Conservation (phyloP, 2,888 invertebrate species). For the Netelia inedita region DNA sequence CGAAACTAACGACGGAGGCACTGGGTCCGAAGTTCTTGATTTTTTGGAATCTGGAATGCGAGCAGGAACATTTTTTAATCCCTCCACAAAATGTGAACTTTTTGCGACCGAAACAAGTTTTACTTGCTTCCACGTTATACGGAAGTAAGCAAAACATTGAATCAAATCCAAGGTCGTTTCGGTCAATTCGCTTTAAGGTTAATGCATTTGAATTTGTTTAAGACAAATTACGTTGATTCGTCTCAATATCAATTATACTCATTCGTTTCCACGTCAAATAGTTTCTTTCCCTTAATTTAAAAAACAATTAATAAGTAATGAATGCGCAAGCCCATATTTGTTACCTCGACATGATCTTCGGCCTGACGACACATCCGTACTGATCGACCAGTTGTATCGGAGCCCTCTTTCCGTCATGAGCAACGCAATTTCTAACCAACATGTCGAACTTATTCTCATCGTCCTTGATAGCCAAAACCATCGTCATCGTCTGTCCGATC, state of each 20-base stretch:
- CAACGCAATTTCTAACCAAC: conserved; percentile 97
- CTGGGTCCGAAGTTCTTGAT: conserved; percentile 98
- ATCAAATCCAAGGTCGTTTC: too few relatives aligned
- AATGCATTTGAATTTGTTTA: too few relatives aligned
- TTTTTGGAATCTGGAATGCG: conserved; percentile 92
- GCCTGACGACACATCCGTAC: conserved; percentile 96
- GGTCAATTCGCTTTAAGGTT: too few relatives aligned
- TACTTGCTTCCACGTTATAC: neutral
- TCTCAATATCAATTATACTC: too few relatives aligned
- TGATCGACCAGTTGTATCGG: conserved; percentile 97
- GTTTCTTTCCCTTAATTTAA: neutral
- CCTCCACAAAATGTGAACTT: neutral
- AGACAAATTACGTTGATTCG: too few relatives aligned
- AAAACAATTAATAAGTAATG: neutral
- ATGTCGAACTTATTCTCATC: conserved; percentile 98
- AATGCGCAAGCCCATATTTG: neutral
- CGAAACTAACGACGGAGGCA: conserved; percentile 97
- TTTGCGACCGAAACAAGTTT: neutral
- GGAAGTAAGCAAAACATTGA: neutral
- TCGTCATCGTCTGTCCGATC: conserved; percentile 98
- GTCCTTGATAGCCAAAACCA: conserved; percentile 98
- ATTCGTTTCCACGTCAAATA: too few relatives aligned
- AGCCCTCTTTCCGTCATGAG: conserved; percentile 96
- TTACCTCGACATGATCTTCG: conserved; percentile 94
- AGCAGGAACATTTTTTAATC: neutral